These are phyloP conservation scores for Charaxes varanes DNA, from an alignment of 1,140 invertebrate genomes.

Conservation along the genomic window DNA sequence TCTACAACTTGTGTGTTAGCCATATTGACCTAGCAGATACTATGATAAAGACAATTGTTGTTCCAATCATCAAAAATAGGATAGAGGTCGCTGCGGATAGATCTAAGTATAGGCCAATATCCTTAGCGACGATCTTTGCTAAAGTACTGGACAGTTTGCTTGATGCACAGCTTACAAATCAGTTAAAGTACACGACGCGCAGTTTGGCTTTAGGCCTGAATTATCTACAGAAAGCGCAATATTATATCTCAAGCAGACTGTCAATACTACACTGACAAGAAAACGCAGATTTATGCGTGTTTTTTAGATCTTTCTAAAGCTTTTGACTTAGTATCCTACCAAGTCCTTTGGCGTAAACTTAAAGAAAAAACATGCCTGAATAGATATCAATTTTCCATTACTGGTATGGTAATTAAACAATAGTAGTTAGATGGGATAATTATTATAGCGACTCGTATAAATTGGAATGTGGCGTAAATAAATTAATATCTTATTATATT, in stretches of 20 bases:
- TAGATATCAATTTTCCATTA: no score
- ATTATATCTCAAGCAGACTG: slow-evolving; percentile 17
- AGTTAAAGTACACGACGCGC: not conserved
- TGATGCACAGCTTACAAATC: not conserved
- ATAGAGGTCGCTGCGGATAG: not conserved
- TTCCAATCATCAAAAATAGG: slow-evolving; percentile 6
- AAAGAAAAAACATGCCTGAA: no score
- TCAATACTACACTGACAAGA: no score
- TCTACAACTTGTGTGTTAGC: not conserved
- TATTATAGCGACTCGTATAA: no score
- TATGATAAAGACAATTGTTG: slow-evolving; percentile 2
- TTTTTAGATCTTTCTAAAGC: no score
- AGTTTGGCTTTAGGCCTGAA: not conserved
- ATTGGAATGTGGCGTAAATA: no score
- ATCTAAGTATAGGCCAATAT: slow-evolving; percentile 25
- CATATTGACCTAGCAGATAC: not conserved
- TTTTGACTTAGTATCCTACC: no score
- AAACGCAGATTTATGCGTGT: no score
- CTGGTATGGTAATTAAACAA: no score
- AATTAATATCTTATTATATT: no score
- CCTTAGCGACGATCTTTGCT: slow-evolving; percentile 13
- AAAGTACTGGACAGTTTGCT: slow-evolving; percentile 18
- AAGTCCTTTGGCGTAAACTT: no score
- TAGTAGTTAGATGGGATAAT: no score
- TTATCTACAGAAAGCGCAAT: slow-evolving; percentile 12